A percentile compares a stretch with the other conserved stretches of the same genome.
Evolutionary conservation across 2,113 vertebrate species (phyloP).

Genomic region (Lophochroa leadbeateri): DNA sequence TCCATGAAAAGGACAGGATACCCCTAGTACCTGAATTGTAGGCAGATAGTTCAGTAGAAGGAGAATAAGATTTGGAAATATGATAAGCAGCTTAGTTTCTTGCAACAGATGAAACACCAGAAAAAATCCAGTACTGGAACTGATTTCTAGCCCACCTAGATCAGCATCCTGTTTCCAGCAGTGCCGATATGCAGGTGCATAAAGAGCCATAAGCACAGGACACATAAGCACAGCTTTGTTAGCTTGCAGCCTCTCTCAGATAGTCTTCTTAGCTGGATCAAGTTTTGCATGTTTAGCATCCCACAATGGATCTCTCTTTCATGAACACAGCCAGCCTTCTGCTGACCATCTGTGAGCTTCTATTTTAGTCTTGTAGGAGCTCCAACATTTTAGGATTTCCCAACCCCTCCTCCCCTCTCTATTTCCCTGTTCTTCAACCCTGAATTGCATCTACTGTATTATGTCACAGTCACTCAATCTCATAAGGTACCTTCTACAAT

Average conservation of each 20-base stretch:
- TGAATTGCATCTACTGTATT: neutral
- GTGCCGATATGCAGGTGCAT: neutral
- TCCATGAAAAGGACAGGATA: neutral
- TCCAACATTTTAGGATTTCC: neutral
- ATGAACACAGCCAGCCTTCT: neutral
- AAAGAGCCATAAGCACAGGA: neutral
- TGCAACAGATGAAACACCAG: neutral
- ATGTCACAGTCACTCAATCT: neutral
- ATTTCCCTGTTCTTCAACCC: neutral
- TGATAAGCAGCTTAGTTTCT: neutral
- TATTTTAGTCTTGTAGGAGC: neutral
- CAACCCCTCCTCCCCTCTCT: neutral
- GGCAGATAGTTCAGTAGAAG: neutral
- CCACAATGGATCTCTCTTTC: neutral
- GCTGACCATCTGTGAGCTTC: neutral
- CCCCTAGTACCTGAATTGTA: accelerated
- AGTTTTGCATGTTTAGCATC: neutral
- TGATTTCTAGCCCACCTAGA: neutral
- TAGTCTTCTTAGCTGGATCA: neutral
- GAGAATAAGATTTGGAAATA: neutral
- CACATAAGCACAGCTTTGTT: neutral
- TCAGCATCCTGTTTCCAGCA: neutral
- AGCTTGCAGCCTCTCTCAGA: neutral
- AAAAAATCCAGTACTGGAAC: neutral
- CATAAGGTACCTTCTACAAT: neutral